Evolutionary conservation across 2,888 invertebrate species (phyloP).

Genomic region (Hyppa rectilinea): DNA sequence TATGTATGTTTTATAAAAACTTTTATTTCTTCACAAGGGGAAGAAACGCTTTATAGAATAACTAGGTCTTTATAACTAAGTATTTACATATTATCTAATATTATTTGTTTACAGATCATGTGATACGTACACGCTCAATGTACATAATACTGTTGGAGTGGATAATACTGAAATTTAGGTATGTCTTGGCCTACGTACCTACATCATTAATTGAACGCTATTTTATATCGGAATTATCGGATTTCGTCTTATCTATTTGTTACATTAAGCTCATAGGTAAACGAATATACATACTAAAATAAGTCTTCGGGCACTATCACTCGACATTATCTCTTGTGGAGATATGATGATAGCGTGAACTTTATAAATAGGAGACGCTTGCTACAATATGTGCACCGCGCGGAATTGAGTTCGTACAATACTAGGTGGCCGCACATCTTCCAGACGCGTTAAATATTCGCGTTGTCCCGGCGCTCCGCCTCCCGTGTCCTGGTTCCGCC

Average conservation of each 20-base stretch:
- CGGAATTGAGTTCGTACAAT: constrained; percentile 64
- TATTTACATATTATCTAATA: constrained; percentile 63
- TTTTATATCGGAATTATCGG: constrained; percentile 67
- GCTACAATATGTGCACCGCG: constrained; percentile 60
- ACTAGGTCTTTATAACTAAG: constrained; percentile 60
- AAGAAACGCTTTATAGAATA: constrained; percentile 52
- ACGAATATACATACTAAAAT: constrained; percentile 74
- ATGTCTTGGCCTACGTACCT: constrained; percentile 47
- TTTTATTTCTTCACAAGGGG: constrained; percentile 50
- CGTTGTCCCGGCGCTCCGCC: constrained; percentile 71
- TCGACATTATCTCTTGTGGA: constrained; percentile 58
- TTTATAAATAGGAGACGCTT: constrained; percentile 49
- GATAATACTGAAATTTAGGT: constrained; percentile 61
- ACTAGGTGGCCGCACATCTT: constrained; percentile 55
- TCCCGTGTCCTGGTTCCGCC: constrained; percentile 76
- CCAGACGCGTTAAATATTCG: constrained; percentile 58
- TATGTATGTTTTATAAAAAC: constrained; percentile 40
- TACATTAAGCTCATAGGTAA: constrained; percentile 69
- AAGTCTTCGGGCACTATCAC: constrained; percentile 77
- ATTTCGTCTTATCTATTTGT: constrained; percentile 64
- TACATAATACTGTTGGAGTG: constrained; percentile 57
- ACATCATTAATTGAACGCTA: constrained; percentile 56
- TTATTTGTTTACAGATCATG: constrained; percentile 59
- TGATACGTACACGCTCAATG: constrained; percentile 46
- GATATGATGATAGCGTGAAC: constrained; percentile 60